Conservation (phyloP, 2,113 vertebrate species). For the Myanophis thanlyinensis region DNA sequence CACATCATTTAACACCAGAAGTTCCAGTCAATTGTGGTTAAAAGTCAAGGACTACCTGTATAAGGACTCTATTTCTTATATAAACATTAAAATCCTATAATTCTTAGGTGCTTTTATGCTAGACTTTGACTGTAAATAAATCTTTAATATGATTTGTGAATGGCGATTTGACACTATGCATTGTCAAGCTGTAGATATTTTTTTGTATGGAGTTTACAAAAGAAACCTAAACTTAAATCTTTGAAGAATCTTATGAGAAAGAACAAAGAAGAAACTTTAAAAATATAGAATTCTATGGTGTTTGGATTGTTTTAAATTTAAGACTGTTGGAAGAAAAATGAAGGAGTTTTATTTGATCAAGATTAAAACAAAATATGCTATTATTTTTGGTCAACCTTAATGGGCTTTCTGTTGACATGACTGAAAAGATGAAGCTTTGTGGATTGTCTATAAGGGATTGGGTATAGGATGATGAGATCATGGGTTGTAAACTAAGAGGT, state of each 20-base stretch:
- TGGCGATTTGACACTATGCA: neutral
- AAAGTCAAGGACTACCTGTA: neutral
- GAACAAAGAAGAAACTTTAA: neutral
- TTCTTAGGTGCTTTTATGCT: neutral
- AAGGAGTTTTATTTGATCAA: neutral
- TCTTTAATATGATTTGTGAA: neutral
- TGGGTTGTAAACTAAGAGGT: neutral
- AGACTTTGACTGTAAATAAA: neutral
- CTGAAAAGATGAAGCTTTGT: neutral
- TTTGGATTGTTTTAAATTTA: neutral
- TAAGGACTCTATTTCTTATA: neutral
- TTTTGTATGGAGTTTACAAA: neutral
- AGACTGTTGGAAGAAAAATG: neutral
- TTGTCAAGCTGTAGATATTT: neutral
- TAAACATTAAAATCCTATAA: neutral
- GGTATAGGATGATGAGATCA: neutral
- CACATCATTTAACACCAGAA: neutral
- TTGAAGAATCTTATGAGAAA: neutral
- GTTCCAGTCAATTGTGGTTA: neutral
- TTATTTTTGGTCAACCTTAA: neutral
- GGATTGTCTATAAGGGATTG: neutral
- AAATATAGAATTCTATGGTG: neutral
- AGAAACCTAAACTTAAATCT: neutral
- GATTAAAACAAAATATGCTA: neutral
- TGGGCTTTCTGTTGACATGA: neutral